phyloP scores from a whole-genome alignment of 2,113 vertebrate genomes.

The crab-eating macaque (Macaca fascicularis) region T2T-MFA8v1.1 NC_088395.1:109728501-109729000 shows the following conservation, averaged over 20 bases:
- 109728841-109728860: not conserved
- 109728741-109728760: accelerated
- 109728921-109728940: not conserved
- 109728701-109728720: not conserved
- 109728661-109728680: not conserved
- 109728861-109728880: not conserved
- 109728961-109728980: not conserved
- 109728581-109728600: not conserved
- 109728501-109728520: not conserved
- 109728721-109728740: accelerated
- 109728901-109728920: not conserved
- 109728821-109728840: not conserved
- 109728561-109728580: not conserved
- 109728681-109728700: not conserved
- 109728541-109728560: not conserved
- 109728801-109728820: not conserved
- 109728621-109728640: not conserved
- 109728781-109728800: not conserved
- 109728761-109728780: not conserved
- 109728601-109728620: not conserved
- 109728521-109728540: not conserved
- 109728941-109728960: not conserved
- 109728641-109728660: too few species aligned
- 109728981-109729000: not conserved
- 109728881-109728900: not conserved